phyloP scores from a whole-genome alignment of 2,888 invertebrate genomes.

The Cheilosia grossa region DNA sequence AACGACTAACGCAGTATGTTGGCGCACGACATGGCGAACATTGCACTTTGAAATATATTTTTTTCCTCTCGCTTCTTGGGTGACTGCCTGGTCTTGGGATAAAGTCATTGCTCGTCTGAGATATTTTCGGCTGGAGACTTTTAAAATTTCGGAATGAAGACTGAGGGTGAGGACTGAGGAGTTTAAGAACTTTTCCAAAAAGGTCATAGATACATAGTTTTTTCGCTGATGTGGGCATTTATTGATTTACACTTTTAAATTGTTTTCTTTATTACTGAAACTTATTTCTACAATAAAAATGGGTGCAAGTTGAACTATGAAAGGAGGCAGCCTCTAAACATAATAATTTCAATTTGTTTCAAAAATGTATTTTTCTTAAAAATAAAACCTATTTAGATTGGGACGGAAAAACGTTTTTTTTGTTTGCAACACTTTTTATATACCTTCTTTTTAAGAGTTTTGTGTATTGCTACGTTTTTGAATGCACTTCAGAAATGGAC shows the following conservation, averaged over 20 bases:
- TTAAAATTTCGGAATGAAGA: neutral
- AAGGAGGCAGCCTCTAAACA: no score
- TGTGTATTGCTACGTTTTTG: no score
- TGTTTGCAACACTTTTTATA: no score
- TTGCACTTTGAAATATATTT: constrained; percentile 27
- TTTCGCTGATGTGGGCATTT: neutral
- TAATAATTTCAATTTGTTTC: no score
- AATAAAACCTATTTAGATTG: no score
- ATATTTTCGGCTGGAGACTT: constrained; percentile 19
- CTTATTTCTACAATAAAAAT: no score
- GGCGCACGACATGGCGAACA: constrained; percentile 29
- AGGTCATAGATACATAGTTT: constrained; percentile 13
- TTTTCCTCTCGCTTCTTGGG: constrained; percentile 27
- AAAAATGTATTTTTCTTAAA: no score
- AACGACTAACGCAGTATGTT: constrained; percentile 21
- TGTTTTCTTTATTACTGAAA: no score
- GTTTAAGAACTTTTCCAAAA: constrained; percentile 15
- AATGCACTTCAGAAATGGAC: no score
- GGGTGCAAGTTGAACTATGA: no score
- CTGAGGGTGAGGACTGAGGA: neutral
- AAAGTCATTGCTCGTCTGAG: constrained; percentile 49
- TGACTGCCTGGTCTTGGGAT: constrained; percentile 39
- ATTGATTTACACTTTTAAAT: constrained; percentile 10
- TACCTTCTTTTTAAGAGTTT: no score
- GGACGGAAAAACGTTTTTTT: no score